Percentiles rank a stretch among this genome's conserved stretches.
Conservation (phyloP, 2,113 vertebrate species). For the Lagenorhynchus albirostris region DNA sequence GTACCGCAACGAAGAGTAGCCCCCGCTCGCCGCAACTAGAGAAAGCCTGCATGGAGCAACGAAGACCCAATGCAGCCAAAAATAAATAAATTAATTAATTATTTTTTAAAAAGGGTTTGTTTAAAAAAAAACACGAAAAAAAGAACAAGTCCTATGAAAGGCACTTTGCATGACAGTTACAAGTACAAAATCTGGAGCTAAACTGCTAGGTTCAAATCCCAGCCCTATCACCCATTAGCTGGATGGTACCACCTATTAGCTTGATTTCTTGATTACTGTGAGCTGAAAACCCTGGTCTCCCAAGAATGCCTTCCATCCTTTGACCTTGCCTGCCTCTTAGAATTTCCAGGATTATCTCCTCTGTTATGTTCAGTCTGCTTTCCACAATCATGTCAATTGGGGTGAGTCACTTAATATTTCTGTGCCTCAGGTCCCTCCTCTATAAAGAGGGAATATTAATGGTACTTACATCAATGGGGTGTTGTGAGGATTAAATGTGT, state of each 20-base stretch:
- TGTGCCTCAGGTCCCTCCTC: not conserved
- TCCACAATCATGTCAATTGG: not conserved
- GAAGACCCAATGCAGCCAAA: too few species aligned
- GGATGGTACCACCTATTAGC: not conserved
- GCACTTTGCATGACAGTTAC: not conserved
- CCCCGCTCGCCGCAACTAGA: too few species aligned
- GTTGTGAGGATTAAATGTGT: not conserved
- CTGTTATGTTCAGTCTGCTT: not conserved
- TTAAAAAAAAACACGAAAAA: not conserved
- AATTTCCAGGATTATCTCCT: not conserved
- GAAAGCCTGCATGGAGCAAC: too few species aligned
- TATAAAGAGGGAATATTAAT: not conserved
- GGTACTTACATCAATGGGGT: too few species aligned
- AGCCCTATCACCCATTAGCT: not conserved
- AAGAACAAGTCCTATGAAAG: not conserved
- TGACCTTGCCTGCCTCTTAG: not conserved
- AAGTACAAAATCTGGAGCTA: not conserved
- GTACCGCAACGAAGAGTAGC: too few species aligned
- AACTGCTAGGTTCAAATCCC: not conserved
- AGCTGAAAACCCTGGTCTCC: not conserved
- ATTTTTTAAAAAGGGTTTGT: too few species aligned
- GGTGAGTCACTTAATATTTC: not conserved
- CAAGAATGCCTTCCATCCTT: not conserved
- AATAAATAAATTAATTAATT: too few species aligned
- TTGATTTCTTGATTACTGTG: not conserved